phyloP scores from a whole-genome alignment of 2,113 vertebrate genomes.

The Caranx ignobilis region DNA sequence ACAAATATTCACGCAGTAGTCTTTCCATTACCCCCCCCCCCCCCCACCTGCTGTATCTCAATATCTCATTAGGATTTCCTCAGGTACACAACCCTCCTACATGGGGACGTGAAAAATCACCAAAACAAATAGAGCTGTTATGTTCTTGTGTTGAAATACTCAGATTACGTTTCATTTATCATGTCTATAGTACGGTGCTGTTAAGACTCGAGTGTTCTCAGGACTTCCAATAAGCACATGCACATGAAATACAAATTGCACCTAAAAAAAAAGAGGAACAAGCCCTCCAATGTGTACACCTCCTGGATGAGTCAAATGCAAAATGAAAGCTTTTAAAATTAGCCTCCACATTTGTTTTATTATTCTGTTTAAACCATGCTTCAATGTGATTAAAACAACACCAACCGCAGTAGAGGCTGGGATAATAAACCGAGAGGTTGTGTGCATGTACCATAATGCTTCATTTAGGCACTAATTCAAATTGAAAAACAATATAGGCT shows the following conservation, averaged over 20 bases:
- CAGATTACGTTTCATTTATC: constrained; percentile 49
- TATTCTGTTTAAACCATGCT: constrained; percentile 62
- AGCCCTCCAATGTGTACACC: constrained; percentile 35
- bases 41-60: constrained; percentile 32
- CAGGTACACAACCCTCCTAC: constrained; percentile 2
- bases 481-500: constrained; percentile 79
- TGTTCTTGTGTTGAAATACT: constrained; percentile 31
- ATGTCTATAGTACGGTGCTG: background rate
- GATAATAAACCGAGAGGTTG: constrained; percentile 66
- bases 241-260: background rate
- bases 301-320: constrained; percentile 53
- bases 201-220: constrained; percentile 22
- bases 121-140: constrained; percentile 39
- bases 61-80: constrained; percentile 31
- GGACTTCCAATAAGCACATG: constrained; percentile 2
- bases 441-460: constrained; percentile 73
- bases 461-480: constrained; percentile 81
- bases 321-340: constrained; percentile 68
- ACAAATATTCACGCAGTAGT: constrained; percentile 40
- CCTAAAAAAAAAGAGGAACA: constrained; percentile 7
- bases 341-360: constrained; percentile 56
- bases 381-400: constrained; percentile 78
- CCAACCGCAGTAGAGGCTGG: constrained; percentile 52
- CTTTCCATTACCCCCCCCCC: constrained; percentile 19
- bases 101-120: constrained; percentile 14